Base-by-base conservation (phyloP, 2,113 vertebrate genomes). In the Nothobranchius furzeri region DNA sequence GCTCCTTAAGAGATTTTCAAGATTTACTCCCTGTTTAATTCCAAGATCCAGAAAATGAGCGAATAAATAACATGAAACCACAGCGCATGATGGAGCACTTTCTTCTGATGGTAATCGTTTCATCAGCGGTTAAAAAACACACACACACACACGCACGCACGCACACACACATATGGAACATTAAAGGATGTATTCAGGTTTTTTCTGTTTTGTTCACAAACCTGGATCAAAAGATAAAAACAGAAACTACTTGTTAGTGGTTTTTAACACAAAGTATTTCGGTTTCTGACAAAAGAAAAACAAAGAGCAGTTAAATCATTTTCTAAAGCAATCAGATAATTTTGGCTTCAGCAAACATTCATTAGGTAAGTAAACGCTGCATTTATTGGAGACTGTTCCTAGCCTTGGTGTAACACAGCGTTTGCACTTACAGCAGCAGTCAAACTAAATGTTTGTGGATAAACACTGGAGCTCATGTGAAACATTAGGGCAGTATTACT, bases 371-470 rank as follows among this genome's bases (percentile, higher is more conserved):
- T 25, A 52, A 53, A n/a, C 30, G 25, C 9, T 15, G 47, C 1
- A 12, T 53, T 62, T 61, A 5, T 15, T 12, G 11, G 11, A 47
- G 15, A 50, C 50, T 54, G 36, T 61, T 58, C 56, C 53, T 12
- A 64, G 20, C 13, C 46, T 36, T 40, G 30, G 30, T 30, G 13
- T 60, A 0, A 7, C 52, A 9, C 37, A 40, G 37, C 37, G 7
- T n/a, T 11, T n/a, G 37, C 17, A 59, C 50, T 52, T 17, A 7
- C 11, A 51, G 36, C 15, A 60, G 24, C 13, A 42, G 9, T n/a
- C 55, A 42, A 40, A 57, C 40, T 17, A 43, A 40, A 58, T 63
- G 24, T 61, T 51, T 36, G 24, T 49, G 51, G 12, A 12, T 45
- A 45, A 45, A 45, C 43, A 45, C 9, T 2, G 43, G 9, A 45